Conservation (phyloP, 1,140 invertebrate species). For the Aleiodes sp. region DNA sequence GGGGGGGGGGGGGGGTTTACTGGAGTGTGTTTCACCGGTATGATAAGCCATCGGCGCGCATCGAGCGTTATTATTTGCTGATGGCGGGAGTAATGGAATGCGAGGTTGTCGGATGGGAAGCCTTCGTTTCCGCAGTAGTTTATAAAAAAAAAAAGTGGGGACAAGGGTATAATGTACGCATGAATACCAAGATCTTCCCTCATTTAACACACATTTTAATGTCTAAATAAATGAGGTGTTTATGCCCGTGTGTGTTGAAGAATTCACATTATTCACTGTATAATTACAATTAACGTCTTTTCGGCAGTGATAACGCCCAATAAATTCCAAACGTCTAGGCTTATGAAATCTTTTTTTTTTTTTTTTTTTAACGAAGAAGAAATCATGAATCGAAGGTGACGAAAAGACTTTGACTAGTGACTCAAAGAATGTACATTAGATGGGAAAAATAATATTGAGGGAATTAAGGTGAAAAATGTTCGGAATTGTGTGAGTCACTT, state of each 20-base stretch:
- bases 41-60: slow-evolving; percentile 35
- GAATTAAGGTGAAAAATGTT: no score
- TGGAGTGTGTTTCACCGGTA: slow-evolving; percentile 9
- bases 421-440: no score
- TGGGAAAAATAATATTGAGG: no score
- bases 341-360: no score
- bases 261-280: background rate
- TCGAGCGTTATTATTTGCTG: slow-evolving; percentile 38
- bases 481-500: no score
- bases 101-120: slow-evolving; percentile 39
- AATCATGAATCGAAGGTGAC: background rate
- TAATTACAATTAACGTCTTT: background rate
- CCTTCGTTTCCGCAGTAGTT: slow-evolving; percentile 38
- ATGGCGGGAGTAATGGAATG: slow-evolving; percentile 37
- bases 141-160: no score
- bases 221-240: background rate
- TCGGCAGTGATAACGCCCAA: background rate
- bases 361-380: no score
- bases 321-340: no score
- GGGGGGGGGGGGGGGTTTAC: background rate
- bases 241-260: no score
- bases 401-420: slow-evolving; percentile 19
- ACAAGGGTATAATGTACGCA: slow-evolving; percentile 34
- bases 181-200: slow-evolving; percentile 19
- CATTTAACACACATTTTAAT: background rate